Evolutionary conservation across 2,113 vertebrate species (phyloP), one percentile per base, ranked within the genome.

Genomic region (Garra rufa): DNA sequence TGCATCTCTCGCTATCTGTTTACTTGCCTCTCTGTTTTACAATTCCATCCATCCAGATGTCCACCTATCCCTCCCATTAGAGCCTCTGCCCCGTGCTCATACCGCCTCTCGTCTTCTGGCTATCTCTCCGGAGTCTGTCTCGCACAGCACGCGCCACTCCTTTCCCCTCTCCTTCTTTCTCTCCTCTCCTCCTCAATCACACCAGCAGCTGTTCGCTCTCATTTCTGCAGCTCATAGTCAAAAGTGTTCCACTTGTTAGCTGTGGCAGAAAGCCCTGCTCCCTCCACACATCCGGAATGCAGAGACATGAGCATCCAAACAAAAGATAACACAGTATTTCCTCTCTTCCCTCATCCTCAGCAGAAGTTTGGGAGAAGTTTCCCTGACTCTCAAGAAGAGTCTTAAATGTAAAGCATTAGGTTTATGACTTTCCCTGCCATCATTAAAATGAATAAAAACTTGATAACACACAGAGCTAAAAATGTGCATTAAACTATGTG

Each of bases 31-130:
- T 85, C 91, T 92, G 92, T 94, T 93, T 91, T 88, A 90, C 88
- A 85, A 89, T 46, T 91, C 89, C 87, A 91, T 93, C 93, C 67
- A 92, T 94, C 92, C 93, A 94, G 93, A 94, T 94, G 93, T 92
- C 94, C 92, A 92, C 92, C 91, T 93, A 91, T 91, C 92, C 87
- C 85, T 91, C 92, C 92, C 93, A 94, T 94, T 94, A 94, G 55
- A 77, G 65, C 77, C 71, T 83, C 71, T 38, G 81, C 24, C 21
- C 81, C 61, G 34, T 50, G 81, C 85, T 75, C 67, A 57, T 44
- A 59, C 44, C 28, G 57, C 71, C 44, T 74, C 44, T 38, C 73
- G 67, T 83, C 87, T 83, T 82, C 81, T 88, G 84, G 70, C 84
- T 83, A 83, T 74, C 50, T 94, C 92, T 91, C 92, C 88, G 91